phyloP scores from a whole-genome alignment of 2,888 invertebrate species.

The Pyralis farinalis region DNA sequence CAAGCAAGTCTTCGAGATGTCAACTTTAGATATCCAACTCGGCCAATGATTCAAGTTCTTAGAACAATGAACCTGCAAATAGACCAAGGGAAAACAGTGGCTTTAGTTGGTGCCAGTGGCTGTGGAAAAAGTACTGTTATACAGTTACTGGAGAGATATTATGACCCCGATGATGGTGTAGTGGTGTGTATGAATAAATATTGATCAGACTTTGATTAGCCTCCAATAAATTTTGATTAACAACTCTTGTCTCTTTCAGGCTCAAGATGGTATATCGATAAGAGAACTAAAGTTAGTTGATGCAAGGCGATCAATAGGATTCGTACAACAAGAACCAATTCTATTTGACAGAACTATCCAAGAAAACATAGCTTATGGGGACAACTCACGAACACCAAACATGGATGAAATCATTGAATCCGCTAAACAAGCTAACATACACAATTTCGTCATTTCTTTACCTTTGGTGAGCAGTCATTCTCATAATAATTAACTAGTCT shows the following conservation, averaged over 20 bases:
- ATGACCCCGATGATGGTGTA: constrained; percentile 86
- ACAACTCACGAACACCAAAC: constrained; percentile 84
- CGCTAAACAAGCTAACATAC: constrained; percentile 92
- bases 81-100: constrained; percentile 85
- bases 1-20: constrained; percentile 86
- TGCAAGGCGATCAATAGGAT: constrained; percentile 89
- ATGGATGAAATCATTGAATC: constrained; percentile 89
- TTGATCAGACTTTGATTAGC: too few relatives aligned
- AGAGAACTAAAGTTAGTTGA: constrained; percentile 77
- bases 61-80: constrained; percentile 83
- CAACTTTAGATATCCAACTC: constrained; percentile 88
- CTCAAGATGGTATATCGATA: constrained; percentile 74
- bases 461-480: constrained; percentile 87
- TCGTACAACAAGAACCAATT: constrained; percentile 95
- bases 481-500: too few relatives aligned
- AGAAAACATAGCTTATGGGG: constrained; percentile 96
- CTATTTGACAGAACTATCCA: constrained; percentile 93
- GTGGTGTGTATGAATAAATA: constrained; percentile 82
- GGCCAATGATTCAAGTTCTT: constrained; percentile 85
- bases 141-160: constrained; percentile 91
- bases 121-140: constrained; percentile 94
- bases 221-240: too few relatives aligned
- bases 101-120: constrained; percentile 89
- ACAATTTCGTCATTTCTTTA: constrained; percentile 88
- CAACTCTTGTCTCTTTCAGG: too few relatives aligned